Evolutionary conservation across 2,113 vertebrate species (phyloP), one percentile per base, ranked within the genome.

Genomic region (Anhinga rufa): DNA sequence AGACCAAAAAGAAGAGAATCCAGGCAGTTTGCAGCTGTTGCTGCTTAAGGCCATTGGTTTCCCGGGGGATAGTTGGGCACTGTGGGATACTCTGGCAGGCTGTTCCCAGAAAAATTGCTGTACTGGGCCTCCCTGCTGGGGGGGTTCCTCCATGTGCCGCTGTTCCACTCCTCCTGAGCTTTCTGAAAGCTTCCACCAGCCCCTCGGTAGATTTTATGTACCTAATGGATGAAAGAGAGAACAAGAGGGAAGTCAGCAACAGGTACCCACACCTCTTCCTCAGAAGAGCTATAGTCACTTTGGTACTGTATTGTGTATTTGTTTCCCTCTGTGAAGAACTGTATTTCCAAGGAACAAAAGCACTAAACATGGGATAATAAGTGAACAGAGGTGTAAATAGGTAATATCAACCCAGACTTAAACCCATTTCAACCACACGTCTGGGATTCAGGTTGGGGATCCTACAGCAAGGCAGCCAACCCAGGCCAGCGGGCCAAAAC

Each of bases 131-230:
- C 98, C 65, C 98, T 98, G 51, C 98, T 98, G 0, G 99, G 98
- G 0, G 99, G 98, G 12, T 97, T 98, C 93, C 98, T 98, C 99
- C 99, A 99, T 1, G 94, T 4, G 0, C 99, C 99, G 0, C 97
- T 97, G 95, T 95, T 98, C 99, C 99, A 99, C 97, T 99, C 99
- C 0, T 99, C 98, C 96, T 99, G 98, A 15, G 99, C 99, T 57
- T 98, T 99, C 97, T 98, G 96, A 78, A 99, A 94, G 90, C 99
- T 99, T 25, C 99, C 99, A 0, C 99, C 99, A 2, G 92, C 98
- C 4, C 99, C 99, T 17, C 99, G 98, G 96, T 99, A 99, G 95
- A 99, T 94, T 86, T 98, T 98, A 95, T 99, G 99, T 42, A 99
- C 99, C 99, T 99, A 8, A 20, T 11, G n/a, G n/a, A 42, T 13